Evolutionary conservation across 2,888 invertebrate genomes (phyloP), one percentile per base, ranked within the genome.

Genomic region (Spisula subtruncata): DNA sequence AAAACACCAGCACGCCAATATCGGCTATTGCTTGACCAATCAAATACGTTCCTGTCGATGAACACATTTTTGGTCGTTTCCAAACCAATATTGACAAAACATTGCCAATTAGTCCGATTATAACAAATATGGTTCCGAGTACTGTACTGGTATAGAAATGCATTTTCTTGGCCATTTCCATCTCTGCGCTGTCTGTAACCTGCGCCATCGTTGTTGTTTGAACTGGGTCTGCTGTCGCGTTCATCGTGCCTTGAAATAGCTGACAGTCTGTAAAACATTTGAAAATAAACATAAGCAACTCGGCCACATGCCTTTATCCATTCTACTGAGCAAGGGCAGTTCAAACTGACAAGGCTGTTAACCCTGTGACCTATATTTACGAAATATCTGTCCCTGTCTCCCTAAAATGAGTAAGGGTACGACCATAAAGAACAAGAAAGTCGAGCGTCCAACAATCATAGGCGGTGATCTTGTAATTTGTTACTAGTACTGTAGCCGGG

Each of bases 21-120:
- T 95, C 94, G 0, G 94, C 94, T 25, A 94, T 82, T 14, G 94
- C 94, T 89, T 94, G 94, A 16, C 94, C 94, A 48, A 92, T 94
- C 75, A 95, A 90, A 82, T 94, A 95, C 12, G 91, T 89, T 18
- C 94, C 94, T n/a, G 91, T 92, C 2, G 90, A 90, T 14, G 92
- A 90, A 18, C 81, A 84, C 90, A 92, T 89, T 51, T 87, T 87
- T n/a, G 66, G 75, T 35, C 92, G 90, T 51, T 25, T 41, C 92
- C 92, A 92, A 25, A 92, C 90, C 51, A 87, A 48, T 75, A 91
- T 91, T 25, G 92, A 91, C 35, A 92, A 81, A 16, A 90, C 79
- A 75, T 92, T 91, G 14, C 92, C 92, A 29, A 90, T 41, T 6
- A 90, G 46, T 56, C 92, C 92, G 25, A 92, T 35, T 0, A 91